phyloP scores from a whole-genome alignment of 2,113 vertebrate species.

The Boulengeromyrus knoepffleri region DNA sequence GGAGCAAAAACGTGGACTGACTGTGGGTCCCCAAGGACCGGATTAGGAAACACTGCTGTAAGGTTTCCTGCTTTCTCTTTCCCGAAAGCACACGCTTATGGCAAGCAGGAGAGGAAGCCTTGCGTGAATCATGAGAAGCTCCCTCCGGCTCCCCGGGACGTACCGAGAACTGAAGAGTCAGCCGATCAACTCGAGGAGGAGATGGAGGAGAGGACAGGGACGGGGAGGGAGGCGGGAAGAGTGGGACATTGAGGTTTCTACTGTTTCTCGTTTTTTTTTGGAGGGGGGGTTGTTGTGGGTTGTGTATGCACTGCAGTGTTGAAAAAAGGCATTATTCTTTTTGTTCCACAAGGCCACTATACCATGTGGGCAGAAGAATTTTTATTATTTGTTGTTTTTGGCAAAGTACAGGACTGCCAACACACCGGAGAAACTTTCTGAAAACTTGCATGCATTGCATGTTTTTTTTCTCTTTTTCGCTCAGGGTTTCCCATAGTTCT shows the following conservation, averaged over 20 bases:
- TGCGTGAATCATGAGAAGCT: background rate
- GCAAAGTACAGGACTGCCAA: background rate
- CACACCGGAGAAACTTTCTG: background rate
- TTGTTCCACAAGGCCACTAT: background rate
- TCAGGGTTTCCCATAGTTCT: background rate
- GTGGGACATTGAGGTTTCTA: background rate
- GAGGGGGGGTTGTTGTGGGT: background rate
- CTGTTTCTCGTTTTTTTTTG: background rate
- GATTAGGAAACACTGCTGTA: background rate
- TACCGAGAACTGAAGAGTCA: background rate
- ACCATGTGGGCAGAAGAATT: background rate
- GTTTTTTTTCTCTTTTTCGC: background rate
- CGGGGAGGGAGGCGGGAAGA: background rate
- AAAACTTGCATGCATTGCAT: background rate
- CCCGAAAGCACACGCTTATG: background rate
- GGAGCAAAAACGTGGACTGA: background rate
- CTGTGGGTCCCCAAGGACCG: background rate
- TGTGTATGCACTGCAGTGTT: background rate
- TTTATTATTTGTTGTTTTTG: background rate
- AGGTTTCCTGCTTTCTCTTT: background rate
- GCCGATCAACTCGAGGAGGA: background rate
- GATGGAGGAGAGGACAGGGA: background rate
- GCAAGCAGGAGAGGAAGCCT: background rate
- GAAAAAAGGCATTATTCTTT: background rate
- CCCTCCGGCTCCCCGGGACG: background rate